Base-by-base conservation (phyloP, 2,888 invertebrate genomes). In the Schrankia costaestrigalis region DNA sequence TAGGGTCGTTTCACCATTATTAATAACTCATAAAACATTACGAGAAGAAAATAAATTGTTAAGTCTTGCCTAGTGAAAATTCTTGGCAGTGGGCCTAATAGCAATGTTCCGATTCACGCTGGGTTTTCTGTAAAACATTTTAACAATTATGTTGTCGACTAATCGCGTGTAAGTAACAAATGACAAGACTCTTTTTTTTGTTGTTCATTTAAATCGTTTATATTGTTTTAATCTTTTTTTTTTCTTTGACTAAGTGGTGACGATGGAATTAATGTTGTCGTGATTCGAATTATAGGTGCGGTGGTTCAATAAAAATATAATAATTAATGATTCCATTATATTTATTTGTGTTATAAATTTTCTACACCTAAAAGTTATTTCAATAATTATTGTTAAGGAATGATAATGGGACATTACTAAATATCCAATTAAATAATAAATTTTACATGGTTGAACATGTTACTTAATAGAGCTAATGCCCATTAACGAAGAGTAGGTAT, bases 11-110 rank as follows among this genome's bases (percentile, higher is more conserved):
- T 37, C 41, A 41, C 48, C 43, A 56, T 53, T 56, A 56, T 56
- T 55, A 55, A 55, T 55, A 55, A 46, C 53, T 49, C 56, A 56
- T 56, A 53, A 56, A 56, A 53, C 48, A 46, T 49, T 55, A 53
- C 42, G 37, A 46, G 53, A 53, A 39, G 46, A 49, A 55, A 53
- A 55, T 52, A 53, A 49, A 56, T 56, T 53, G 47, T 46, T 46
- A 26, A 24, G 35, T 31, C 29, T 36, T 36, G 43, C 27, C 31
- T 56, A 57, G 58, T 51, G 43, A 39, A 57, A 57, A 48, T 50
- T 56, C 47, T 56, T 57, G 57, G 58, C 58, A 26, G 28, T 23
- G 30, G 25, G 55, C 55, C 55, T 54, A 57, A 53, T 45, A 54
- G 45, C 24, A 41, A 35, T 40, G 36, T 46, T 42, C 23, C 26